Conservation (phyloP, 2,113 vertebrate genomes). For the Pachyramphus minor region DNA sequence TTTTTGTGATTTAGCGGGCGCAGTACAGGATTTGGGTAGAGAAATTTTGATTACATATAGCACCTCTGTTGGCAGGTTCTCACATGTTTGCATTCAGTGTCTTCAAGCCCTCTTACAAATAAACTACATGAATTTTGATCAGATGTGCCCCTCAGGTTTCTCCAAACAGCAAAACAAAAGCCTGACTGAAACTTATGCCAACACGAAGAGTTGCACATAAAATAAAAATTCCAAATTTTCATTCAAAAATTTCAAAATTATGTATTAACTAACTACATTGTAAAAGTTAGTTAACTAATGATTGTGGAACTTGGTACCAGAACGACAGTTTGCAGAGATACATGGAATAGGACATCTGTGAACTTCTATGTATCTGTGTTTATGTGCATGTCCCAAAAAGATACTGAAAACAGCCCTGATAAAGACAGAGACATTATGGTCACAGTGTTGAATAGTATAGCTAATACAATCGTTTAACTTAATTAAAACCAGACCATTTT, state of each 20-base stretch:
- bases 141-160: background rate
- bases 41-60: background rate
- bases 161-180: background rate
- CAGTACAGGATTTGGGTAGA: background rate
- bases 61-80: background rate
- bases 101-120: background rate
- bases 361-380: background rate
- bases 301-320: background rate
- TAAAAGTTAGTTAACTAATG: background rate
- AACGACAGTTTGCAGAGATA: background rate
- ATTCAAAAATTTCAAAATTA: background rate
- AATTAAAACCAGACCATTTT: background rate
- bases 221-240: background rate
- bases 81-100: background rate
- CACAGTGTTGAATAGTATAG: background rate
- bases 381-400: background rate
- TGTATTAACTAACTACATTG: background rate
- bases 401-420: background rate
- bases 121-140: background rate
- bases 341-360: background rate
- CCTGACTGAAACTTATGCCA: background rate
- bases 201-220: background rate
- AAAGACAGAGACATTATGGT: background rate
- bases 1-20: background rate
- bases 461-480: background rate